Evolutionary conservation across 2,797 vertebrate species (phyloP), one percentile per base, ranked within the genome.

Genomic region (Rallus crepitans): DNA sequence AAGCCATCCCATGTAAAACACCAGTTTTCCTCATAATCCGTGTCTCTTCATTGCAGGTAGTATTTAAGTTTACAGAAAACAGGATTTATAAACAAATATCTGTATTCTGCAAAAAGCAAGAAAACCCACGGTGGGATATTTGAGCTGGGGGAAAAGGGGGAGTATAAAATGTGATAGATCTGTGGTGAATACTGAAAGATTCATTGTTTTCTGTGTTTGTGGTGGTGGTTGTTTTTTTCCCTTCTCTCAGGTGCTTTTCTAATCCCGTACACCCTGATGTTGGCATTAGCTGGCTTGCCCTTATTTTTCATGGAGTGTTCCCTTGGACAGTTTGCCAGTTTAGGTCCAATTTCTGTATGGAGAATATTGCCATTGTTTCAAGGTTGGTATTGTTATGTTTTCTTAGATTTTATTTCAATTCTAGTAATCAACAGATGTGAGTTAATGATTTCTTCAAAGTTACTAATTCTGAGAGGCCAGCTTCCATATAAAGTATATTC

Each of bases 301-400:
- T 82, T 98, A 56, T 98, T 98, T 96, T 98, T 98, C 85, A 47
- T 98, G 83, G 98, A 98, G 85, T 98, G 98, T 90, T 98, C 98
- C 39, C 87, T 98, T 25, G 98, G 98, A 60, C 98, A 98, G 68
- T 98, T 98, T 98, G 96, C 98, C 90, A 98, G 98, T 69, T 89
- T 96, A 72, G 98, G 98, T 60, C 98, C 98, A 39, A 80, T 98
- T 94, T 98, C 98, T 1, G 1, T 98, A 64, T 98, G 98, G 98
- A 98, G 94, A 90, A 66, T 98, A 83, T 82, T 98, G 20, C 98
- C 98, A 3, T 78, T 98, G 63, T 98, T 98, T 96, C 98, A 98
- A 98, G 98, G 98, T 98, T 78, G 39, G 98, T 97, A 90, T 94
- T 60, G 6, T 68, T 82, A 42, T 17, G 12, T 64, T 80, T 72